Conservation (phyloP, 2,113 vertebrate species). For the Pterocles gutturalis region DNA sequence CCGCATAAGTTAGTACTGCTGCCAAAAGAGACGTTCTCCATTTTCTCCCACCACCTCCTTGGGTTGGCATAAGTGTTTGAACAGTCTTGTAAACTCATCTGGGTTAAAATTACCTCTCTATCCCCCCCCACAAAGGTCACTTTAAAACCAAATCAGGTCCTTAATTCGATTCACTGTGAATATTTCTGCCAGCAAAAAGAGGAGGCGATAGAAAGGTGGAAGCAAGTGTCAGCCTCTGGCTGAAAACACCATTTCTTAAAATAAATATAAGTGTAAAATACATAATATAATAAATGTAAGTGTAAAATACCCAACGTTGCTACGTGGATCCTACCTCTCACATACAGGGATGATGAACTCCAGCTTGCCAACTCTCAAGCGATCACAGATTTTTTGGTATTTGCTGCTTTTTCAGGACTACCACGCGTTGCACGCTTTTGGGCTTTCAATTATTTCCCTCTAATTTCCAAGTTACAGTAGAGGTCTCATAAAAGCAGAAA, state of each 20-base stretch:
- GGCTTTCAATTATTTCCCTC: background rate
- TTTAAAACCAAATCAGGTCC: background rate
- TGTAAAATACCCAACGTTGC: background rate
- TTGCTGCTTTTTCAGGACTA: background rate
- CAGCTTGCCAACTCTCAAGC: background rate
- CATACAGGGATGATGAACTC: background rate
- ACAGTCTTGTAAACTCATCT: background rate
- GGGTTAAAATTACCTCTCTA: background rate
- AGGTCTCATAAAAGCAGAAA: background rate
- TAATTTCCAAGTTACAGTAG: background rate
- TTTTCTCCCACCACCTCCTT: background rate
- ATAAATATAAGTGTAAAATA: background rate
- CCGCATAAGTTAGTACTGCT: background rate
- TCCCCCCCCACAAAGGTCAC: background rate
- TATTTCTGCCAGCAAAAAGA: background rate
- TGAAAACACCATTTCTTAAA: background rate
- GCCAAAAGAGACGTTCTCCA: background rate
- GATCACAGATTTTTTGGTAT: background rate
- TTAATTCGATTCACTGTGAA: background rate
- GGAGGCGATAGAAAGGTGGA: background rate
- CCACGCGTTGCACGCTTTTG: rapidly evolving
- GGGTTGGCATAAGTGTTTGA: background rate
- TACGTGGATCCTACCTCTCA: background rate
- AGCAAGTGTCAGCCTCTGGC: background rate
- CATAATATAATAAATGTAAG: background rate